Base-by-base conservation (phyloP, 2,113 vertebrate species). In the Vombatus ursinus region DNA sequence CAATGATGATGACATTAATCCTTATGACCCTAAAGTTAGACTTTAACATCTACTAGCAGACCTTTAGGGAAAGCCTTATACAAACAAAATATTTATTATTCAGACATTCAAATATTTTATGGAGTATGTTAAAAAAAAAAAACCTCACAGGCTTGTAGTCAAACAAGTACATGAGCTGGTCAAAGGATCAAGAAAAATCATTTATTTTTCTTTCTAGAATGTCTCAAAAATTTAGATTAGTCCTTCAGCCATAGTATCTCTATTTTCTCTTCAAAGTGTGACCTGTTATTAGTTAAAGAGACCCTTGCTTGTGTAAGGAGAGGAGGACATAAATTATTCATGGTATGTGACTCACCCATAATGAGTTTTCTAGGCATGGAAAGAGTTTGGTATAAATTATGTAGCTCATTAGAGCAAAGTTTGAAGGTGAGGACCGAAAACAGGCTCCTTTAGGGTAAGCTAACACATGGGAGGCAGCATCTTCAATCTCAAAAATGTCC, bases 1-100 rank as follows among this genome's bases (percentile, higher is more conserved):
- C 19, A 93, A 94, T 37, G 2, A 94, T 90, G 19, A n/a, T 31
- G 37, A 90, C 90, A 53, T 84, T 91, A 90, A 28, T 84, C 84
- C 37, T 61, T 94, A 94, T 50, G 61, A 96, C n/a, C 89, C 91
- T 94, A 92, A 92, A 96, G 93, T 53, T 54, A n/a, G 23, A 50
- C 57, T 91, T 57, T 12, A 50, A 68, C 94, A 68, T 93, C 6
- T 84, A 91, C 52, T 48, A 54, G 3, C 16, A 5, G 52, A 23
- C 94, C n/a, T 28, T 48, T 96, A 84, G 89, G 90, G 26, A 77
- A 2, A 52, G 24, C 16, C 44, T 84, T 52, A 16, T 92, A 50
- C 47, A 92, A 16, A 25, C 92, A 90, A 89, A 94, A 48, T 61
- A n/a, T 47, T 68, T 44, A 50, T 94, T 3, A 50, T 8, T 68